Evolutionary conservation across 2,113 vertebrate genomes (phyloP), one percentile per base, ranked within the genome.

Genomic region (Mesocricetus auratus): DNA sequence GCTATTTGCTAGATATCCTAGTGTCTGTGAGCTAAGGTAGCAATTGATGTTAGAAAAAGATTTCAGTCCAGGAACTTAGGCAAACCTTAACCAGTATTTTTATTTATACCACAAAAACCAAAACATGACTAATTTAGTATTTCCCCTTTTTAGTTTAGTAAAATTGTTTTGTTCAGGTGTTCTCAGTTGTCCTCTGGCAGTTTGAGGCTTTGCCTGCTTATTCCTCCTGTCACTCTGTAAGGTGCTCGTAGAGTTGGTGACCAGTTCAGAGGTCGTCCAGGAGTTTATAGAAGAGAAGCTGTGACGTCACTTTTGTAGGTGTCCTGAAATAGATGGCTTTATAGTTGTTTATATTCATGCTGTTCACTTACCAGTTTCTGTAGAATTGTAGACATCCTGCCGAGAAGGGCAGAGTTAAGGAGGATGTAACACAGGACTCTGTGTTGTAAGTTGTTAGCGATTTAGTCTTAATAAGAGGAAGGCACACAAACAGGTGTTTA

Each of bases 21-120:
- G 42, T 39, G 7, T 1, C 66, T 82, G 22, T 26, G 21, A 58
- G 15, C 33, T 47, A 56, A 86, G n/a, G 31, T 71, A 75, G 58
- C 22, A 62, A 17, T 50, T 96, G 29, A 47, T 60, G 21, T 47
- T 93, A 93, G 22, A 89, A 87, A 6, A 33, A 79, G 11, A n/a
- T 60, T 90, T 74, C 22, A 45, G 1, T 45, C 13, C 22, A 81
- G 13, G 53, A 71, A 78, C 13, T 33, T 58, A 62, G 8, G 36
- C 50, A 88, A 64, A 88, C 47, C 39, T 56, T 64, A 33, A 33
- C 69, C 90, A 74, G 78, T 56, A 24, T 69, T 94, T 94, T 90
- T 69, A 33, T 62, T 88, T 87, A 50, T 33, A 74, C 56, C 75
- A 45, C 33, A 42, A 74, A 82, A 92, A 24, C 7, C 33, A 78